These are phyloP conservation scores for Ormyrus thymus DNA, from an alignment of 2,888 invertebrate genomes.

Conservation along the genomic window DNA sequence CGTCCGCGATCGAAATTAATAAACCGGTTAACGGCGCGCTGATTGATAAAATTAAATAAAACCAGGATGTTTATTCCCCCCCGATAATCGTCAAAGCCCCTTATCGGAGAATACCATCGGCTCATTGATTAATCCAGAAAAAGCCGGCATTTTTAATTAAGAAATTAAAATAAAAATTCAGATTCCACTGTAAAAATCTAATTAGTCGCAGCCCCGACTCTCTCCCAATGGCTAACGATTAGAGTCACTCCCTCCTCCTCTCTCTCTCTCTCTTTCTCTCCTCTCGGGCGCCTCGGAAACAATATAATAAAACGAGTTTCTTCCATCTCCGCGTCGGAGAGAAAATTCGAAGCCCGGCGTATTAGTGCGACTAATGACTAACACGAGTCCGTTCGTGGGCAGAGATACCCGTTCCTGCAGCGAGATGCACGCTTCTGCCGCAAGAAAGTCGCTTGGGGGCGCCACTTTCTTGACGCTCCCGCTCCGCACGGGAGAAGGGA, in stretches of 20 bases:
- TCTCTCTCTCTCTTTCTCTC: too few species aligned
- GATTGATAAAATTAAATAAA: slow-evolving; percentile 25
- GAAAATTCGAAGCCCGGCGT: slow-evolving; percentile 66
- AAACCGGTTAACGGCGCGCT: slow-evolving; percentile 27
- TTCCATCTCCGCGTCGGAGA: neutral
- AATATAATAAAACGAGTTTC: slow-evolving; percentile 47
- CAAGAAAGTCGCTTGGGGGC: slow-evolving; percentile 41
- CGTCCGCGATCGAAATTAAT: slow-evolving; percentile 1
- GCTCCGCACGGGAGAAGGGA: neutral
- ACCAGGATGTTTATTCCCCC: slow-evolving; percentile 22
- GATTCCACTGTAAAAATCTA: slow-evolving; percentile 13
- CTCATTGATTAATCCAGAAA: slow-evolving; percentile 23
- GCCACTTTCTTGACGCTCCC: slow-evolving; percentile 46
- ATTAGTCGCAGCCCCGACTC: slow-evolving; percentile 3
- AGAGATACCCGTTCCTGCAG: slow-evolving; percentile 65
- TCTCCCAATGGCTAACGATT: too few species aligned
- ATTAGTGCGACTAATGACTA: slow-evolving; percentile 72
- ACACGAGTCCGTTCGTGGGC: slow-evolving; percentile 70
- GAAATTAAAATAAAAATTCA: slow-evolving; percentile 1
- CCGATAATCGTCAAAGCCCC: neutral
- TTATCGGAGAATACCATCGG: slow-evolving; percentile 31
- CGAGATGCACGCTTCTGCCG: slow-evolving; percentile 12
- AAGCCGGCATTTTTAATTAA: neutral
- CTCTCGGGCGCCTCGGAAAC: slow-evolving; percentile 13
- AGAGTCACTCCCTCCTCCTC: too few species aligned